A percentile compares a stretch with the other conserved stretches of the same genome.
phyloP scores from a whole-genome alignment of 2,113 vertebrate genomes.

The Spea multiplicata region DNA sequence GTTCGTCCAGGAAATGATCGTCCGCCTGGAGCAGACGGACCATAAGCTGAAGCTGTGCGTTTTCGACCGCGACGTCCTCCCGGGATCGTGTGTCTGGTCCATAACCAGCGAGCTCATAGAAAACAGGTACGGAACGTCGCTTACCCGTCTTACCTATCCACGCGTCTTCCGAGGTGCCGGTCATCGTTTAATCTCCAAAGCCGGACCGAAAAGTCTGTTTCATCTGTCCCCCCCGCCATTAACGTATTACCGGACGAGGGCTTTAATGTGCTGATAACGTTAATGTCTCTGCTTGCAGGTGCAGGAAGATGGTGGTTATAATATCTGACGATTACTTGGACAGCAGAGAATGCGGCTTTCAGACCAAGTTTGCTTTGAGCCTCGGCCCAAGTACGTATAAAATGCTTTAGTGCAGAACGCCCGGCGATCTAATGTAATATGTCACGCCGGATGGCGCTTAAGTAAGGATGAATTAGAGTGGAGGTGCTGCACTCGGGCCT shows the following conservation, averaged over 20 bases:
- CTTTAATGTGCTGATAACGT: no score
- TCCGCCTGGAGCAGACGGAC: conserved; percentile 82
- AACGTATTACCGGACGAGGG: no score
- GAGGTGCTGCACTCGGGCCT: no score
- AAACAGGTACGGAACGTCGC: conserved; percentile 66
- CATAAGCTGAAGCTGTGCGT: conserved; percentile 89
- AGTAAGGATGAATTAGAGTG: no score
- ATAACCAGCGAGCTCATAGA: conserved; percentile 95
- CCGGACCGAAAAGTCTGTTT: no score
- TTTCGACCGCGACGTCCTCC: conserved; percentile 91
- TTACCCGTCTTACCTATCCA: no score
- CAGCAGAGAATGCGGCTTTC: conserved; percentile 93
- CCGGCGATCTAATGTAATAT: no score
- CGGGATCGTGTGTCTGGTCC: conserved; percentile 91
- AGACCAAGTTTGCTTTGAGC: conserved; percentile 97
- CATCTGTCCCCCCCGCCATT: no score
- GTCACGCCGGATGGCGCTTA: no score
- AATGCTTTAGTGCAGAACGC: no score
- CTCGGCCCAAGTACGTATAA: conserved; percentile 82
- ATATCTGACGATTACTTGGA: conserved; percentile 94
- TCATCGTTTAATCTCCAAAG: no score
- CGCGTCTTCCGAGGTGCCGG: no score
- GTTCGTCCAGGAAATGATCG: conserved; percentile 96
- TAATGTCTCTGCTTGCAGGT: conserved; percentile 62
- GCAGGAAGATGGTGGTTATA: conserved; percentile 91